These are phyloP conservation scores for Gorsachius goisagi DNA, from an alignment of 2,113 vertebrate species.

Conservation along the genomic window DNA sequence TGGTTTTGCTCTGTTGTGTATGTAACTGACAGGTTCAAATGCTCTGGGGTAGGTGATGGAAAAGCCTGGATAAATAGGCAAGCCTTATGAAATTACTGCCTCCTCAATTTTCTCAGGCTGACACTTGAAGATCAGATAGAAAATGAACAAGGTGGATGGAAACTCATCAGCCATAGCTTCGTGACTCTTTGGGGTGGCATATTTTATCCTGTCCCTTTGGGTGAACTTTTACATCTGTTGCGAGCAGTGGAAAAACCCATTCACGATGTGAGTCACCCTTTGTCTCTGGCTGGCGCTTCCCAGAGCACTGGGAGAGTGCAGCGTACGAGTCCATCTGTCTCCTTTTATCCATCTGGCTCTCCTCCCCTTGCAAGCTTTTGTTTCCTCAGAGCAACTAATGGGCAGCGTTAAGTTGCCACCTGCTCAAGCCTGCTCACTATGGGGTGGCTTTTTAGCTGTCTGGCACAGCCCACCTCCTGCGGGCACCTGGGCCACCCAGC, in stretches of 20 bases:
- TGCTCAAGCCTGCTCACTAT: background rate
- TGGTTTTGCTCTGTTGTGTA: background rate
- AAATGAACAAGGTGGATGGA: background rate
- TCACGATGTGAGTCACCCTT: background rate
- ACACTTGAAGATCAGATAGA: background rate
- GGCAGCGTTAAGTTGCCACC: conserved; percentile 36
- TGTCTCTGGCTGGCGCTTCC: background rate
- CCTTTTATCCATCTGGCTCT: conserved; percentile 43
- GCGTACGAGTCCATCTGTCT: conserved; percentile 30
- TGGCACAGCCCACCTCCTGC: background rate
- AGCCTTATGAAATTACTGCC: background rate
- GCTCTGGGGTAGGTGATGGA: background rate
- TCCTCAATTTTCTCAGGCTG: background rate
- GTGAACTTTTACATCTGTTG: conserved; percentile 10
- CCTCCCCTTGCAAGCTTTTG: conserved; percentile 18
- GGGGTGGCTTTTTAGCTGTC: background rate
- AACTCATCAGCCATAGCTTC: background rate
- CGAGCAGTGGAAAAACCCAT: conserved; percentile 26
- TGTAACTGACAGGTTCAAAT: background rate
- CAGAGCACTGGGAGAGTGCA: background rate
- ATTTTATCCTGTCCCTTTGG: conserved; percentile 1
- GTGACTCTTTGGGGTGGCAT: background rate
- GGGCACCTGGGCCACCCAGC: background rate
- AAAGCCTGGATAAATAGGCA: background rate
- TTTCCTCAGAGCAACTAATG: conserved; percentile 26